Evolutionary conservation across 23 tunicate species (phyloP), one percentile per base, ranked within the genome.

Genomic region (Diplosoma virens): DNA sequence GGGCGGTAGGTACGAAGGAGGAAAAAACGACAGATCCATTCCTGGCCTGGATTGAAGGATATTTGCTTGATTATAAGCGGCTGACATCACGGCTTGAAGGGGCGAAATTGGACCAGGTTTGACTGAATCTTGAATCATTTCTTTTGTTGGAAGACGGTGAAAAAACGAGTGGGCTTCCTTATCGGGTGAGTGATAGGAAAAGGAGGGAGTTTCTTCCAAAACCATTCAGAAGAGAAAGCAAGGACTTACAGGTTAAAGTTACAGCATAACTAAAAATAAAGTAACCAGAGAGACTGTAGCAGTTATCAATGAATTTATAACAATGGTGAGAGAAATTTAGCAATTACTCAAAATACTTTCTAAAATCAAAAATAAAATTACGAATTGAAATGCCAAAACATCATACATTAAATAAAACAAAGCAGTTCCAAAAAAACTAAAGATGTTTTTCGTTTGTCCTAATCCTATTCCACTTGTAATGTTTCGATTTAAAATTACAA

Each of bases 61-160:
- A 3, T 63, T 74, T 24, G 37, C 36, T 33, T 76, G 89, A 25
- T 67, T 58, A 30, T 84, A 76, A 1, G 92, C 81, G 37, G 81
- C 67, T 23, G 74, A 67, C 97, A 85, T 92, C 25, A 85, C 93
- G n/a, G 97, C 93, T 68, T 92, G 97, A 33, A 85, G 63, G 27
- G 97, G 97, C 14, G 93, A 85, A 23, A 82, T 86, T 24, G 97
- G 97, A 32, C 87, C 88, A 0, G 93, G 92, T 68, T 92, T 92
- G 82, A 92, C 70, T 25, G 97, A 76, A 59, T 92, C 97, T 55
- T 92, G 97, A 18, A 92, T 85, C 97, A 92, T 92, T n/a, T 6
- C 22, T 56, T 23, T 50, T 7, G 58, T 47, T 7, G 28, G 81
- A 73, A 14, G 37, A 48, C 78, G 30, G 48, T 47, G 32, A 26